Conservation (phyloP, 2,888 invertebrate genomes). For the Tyria jacobaeae region DNA sequence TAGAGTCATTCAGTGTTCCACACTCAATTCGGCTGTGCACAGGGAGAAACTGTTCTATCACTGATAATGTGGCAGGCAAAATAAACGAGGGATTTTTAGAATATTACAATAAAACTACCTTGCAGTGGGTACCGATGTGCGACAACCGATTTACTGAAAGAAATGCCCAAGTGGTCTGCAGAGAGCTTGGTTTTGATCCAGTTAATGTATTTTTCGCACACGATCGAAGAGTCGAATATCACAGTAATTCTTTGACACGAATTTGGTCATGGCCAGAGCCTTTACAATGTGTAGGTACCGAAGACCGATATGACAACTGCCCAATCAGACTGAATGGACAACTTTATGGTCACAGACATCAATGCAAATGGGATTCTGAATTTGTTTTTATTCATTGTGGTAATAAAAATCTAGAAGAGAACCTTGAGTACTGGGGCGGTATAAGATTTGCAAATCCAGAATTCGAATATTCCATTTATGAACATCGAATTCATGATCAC, state of each 20-base stretch:
- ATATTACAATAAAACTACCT: conserved; percentile 97
- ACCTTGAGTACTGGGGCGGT: conserved; percentile 97
- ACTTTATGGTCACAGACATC: conserved; percentile 93
- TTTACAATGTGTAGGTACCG: conserved; percentile 92
- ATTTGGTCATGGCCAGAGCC: conserved; percentile 99
- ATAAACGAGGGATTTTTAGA: conserved; percentile 95
- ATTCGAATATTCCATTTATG: conserved; percentile 95
- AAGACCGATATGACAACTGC: conserved; percentile 92
- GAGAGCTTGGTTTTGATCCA: conserved; percentile 95
- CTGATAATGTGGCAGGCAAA: conserved; percentile 80
- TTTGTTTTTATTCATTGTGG: conserved; percentile 98
- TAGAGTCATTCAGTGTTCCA: conserved; percentile 84
- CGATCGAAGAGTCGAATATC: conserved; percentile 94
- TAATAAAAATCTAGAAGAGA: conserved; percentile 87
- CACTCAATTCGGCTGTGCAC: conserved; percentile 93
- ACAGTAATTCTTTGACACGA: conserved; percentile 94
- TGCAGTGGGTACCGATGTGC: conserved; percentile 99
- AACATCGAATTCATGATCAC: conserved; percentile 93
- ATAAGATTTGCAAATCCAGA: conserved; percentile 96
- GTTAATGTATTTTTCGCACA: conserved; percentile 95
- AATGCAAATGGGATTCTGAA: conserved; percentile 95
- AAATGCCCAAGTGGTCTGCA: conserved; percentile 98
- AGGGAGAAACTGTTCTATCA: conserved; percentile 89
- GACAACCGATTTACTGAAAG: conserved; percentile 98
- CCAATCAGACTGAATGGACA: conserved; percentile 96